Percentiles rank a stretch among this genome's conserved stretches.
These are phyloP conservation scores for Upupa epops DNA, from an alignment of 2,113 vertebrate genomes.

Conservation along the genomic window DNA sequence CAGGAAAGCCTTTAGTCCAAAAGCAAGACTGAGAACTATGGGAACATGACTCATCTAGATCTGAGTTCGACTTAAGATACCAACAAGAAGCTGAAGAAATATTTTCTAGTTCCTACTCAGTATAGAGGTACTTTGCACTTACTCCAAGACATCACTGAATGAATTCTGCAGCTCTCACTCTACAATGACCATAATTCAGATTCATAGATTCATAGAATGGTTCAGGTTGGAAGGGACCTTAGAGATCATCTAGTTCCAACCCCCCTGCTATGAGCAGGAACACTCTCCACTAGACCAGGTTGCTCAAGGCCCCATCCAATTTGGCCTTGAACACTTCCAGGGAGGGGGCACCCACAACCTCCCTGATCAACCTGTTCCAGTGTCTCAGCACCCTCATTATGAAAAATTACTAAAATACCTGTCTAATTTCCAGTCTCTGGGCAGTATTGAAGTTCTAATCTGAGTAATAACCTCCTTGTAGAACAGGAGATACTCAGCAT, in stretches of 20 bases:
- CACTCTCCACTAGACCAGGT: too few species aligned
- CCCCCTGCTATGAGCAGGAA: too few species aligned
- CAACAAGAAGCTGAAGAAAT: background rate
- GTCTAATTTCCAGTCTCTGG: background rate
- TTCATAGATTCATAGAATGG: too few species aligned
- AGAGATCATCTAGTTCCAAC: too few species aligned
- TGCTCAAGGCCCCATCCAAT: too few species aligned
- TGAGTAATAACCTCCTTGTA: background rate
- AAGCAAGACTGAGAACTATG: background rate
- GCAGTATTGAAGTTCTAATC: background rate
- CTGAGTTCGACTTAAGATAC: background rate
- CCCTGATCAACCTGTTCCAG: too few species aligned
- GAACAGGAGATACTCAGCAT: background rate
- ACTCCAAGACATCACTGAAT: background rate
- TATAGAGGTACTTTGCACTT: background rate
- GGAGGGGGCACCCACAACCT: too few species aligned
- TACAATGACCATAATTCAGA: background rate
- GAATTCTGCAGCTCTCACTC: background rate
- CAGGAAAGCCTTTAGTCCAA: background rate
- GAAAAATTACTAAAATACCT: background rate
- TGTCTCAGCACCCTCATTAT: too few species aligned
- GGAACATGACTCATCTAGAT: background rate
- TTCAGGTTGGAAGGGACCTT: too few species aligned
- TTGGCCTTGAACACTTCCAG: too few species aligned
- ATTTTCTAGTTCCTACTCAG: background rate